Percentiles rank a stretch among this genome's conserved stretches.
Evolutionary conservation across 37 sponge, comb jelly and placozoan genomes (phyloP).

Genomic region (Bolinopsis microptera): DNA sequence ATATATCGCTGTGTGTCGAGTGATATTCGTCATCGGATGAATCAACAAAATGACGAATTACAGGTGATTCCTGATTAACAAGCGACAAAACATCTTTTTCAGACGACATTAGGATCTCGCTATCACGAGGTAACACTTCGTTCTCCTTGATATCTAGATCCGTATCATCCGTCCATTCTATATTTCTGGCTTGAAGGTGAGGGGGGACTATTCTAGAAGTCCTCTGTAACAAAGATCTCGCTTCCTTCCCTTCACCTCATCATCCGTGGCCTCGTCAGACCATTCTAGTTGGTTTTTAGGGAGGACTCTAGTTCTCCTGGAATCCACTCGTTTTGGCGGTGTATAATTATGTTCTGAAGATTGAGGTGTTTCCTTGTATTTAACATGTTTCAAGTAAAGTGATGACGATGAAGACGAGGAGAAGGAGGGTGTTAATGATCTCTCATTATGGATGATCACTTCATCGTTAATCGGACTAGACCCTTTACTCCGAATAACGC

Average conservation of each 20-base stretch:
- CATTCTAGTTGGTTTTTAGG: not conserved
- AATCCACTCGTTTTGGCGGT: not conserved
- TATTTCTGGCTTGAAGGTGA: not conserved
- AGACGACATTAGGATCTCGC: not conserved
- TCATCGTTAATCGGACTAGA: not conserved
- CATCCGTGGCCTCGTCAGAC: not conserved
- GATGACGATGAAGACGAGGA: not conserved
- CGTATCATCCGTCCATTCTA: not conserved
- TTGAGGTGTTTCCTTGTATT: not conserved
- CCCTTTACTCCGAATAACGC: not conserved
- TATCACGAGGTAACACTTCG: not conserved
- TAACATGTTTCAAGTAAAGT: not conserved
- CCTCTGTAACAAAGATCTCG: too few species aligned
- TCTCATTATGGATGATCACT: not conserved
- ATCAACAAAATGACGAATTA: not conserved
- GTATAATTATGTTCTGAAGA: not conserved
- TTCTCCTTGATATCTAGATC: not conserved
- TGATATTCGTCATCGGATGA: conserved; percentile 4
- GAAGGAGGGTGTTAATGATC: not conserved
- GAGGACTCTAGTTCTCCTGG: not conserved
- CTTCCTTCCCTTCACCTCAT: too few species aligned
- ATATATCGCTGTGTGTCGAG: conserved; percentile 33
- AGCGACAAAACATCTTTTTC: not conserved
- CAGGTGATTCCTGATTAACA: not conserved
- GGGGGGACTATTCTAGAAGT: not conserved